phyloP scores from a whole-genome alignment of 1,140 invertebrate genomes.

The Hirudo medicinalis region DNA sequence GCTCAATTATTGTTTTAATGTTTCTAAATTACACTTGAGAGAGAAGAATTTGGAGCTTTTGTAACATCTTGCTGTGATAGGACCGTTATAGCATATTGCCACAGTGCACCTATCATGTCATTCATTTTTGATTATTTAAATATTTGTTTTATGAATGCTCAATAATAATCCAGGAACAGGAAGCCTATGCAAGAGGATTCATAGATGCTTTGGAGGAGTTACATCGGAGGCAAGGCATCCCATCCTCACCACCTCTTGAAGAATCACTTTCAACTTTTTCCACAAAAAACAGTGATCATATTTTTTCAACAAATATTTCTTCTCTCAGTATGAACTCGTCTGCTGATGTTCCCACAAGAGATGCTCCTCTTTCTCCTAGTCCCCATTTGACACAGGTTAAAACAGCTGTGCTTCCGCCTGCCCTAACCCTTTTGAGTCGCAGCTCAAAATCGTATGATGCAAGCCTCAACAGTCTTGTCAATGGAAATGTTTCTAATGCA shows the following conservation, averaged over 20 bases:
- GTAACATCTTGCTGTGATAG: no score
- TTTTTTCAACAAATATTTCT: neutral
- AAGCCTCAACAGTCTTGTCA: neutral
- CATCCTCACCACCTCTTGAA: conserved; percentile 3
- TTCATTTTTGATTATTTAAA: no score
- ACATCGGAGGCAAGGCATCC: conserved; percentile 40
- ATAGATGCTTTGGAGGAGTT: conserved; percentile 77
- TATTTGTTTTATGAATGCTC: neutral
- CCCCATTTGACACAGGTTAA: no score
- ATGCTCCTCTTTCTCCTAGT: no score
- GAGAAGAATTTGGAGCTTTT: no score
- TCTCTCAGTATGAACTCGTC: neutral
- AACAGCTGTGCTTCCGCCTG: neutral
- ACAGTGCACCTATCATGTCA: no score
- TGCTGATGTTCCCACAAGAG: no score
- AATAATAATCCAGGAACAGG: conserved; percentile 65
- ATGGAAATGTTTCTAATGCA: conserved; percentile 4
- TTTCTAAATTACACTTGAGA: no score
- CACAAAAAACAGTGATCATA: neutral
- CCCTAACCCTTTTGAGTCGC: neutral
- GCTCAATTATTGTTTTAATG: no score
- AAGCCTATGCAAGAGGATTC: conserved; percentile 77
- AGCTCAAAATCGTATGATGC: neutral
- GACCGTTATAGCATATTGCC: no score
- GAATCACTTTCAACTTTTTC: neutral